Conservation (phyloP, 2,113 vertebrate species). For the Siniperca chuatsi region DNA sequence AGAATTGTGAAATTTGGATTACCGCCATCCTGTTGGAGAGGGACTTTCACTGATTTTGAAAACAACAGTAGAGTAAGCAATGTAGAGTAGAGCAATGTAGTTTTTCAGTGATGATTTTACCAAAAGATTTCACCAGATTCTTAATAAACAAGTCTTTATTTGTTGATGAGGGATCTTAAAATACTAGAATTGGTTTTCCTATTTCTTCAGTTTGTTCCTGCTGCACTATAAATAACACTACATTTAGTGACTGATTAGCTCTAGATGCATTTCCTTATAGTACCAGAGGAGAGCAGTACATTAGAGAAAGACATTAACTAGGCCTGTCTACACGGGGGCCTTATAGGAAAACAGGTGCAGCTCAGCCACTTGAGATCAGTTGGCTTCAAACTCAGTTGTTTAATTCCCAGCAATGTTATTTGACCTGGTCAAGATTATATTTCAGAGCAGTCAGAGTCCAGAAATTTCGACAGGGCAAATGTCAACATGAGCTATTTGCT, state of each 20-base stretch:
- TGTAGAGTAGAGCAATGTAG: too few species aligned
- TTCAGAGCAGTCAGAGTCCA: constrained; percentile 29
- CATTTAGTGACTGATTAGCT: neutral
- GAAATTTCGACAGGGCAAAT: neutral
- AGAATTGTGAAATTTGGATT: too few species aligned
- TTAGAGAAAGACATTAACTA: neutral
- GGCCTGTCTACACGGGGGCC: neutral
- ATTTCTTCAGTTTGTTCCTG: neutral
- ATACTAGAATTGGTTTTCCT: neutral
- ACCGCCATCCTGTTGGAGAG: too few species aligned
- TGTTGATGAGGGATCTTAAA: neutral
- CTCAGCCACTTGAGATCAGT: constrained; percentile 25
- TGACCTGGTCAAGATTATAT: constrained; percentile 35
- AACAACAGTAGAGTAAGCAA: too few species aligned
- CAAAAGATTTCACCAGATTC: too few species aligned
- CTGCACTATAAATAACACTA: neutral
- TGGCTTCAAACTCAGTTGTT: constrained; percentile 48
- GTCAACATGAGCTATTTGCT: constrained; percentile 6
- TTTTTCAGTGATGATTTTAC: too few species aligned
- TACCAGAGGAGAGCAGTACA: constrained; percentile 33
- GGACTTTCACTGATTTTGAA: too few species aligned
- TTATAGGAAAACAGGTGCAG: constrained; percentile 62
- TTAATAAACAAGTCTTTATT: neutral
- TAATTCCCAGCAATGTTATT: constrained; percentile 45
- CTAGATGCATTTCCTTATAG: constrained; percentile 12